These are phyloP conservation scores for Holacanthus passer DNA, from an alignment of 2,113 vertebrate species.

Conservation along the genomic window DNA sequence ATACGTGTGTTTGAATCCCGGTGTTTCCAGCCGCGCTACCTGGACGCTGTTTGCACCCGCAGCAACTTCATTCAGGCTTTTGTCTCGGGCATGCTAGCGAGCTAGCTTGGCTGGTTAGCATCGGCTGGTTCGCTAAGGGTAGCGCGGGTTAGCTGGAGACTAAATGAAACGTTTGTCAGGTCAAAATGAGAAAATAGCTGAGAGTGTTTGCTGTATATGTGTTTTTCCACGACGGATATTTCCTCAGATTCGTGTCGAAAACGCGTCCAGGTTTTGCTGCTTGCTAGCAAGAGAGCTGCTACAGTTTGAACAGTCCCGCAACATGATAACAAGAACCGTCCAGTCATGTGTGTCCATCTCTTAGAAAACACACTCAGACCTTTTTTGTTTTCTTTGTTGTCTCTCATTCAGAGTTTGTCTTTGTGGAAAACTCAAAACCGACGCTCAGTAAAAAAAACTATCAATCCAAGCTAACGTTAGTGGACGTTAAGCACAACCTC, in stretches of 20 bases:
- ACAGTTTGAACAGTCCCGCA: constrained; percentile 66
- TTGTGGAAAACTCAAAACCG: background rate
- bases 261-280: constrained; percentile 46
- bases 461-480: constrained; percentile 1
- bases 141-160: constrained; percentile 6
- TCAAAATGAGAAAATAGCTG: constrained; percentile 7
- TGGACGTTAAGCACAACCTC: background rate
- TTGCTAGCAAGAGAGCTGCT: constrained; percentile 66
- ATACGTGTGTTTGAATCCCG: constrained; percentile 31
- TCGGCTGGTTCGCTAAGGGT: constrained; percentile 21
- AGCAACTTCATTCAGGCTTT: constrained; percentile 89
- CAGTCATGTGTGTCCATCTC: constrained; percentile 3
- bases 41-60: constrained; percentile 76
- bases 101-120: constrained; percentile 75
- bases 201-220: background rate
- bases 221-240: background rate
- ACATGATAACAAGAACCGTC: constrained; percentile 44
- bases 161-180: background rate
- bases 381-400: background rate
- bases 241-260: constrained; percentile 39
- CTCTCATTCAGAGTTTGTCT: constrained; percentile 1
- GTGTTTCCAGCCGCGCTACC: constrained; percentile 69
- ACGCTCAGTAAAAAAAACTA: background rate
- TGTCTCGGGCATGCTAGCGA: constrained; percentile 82
- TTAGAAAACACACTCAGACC: background rate